Conservation (phyloP, 2,113 vertebrate species). For the Sakesphorus luctuosus region DNA sequence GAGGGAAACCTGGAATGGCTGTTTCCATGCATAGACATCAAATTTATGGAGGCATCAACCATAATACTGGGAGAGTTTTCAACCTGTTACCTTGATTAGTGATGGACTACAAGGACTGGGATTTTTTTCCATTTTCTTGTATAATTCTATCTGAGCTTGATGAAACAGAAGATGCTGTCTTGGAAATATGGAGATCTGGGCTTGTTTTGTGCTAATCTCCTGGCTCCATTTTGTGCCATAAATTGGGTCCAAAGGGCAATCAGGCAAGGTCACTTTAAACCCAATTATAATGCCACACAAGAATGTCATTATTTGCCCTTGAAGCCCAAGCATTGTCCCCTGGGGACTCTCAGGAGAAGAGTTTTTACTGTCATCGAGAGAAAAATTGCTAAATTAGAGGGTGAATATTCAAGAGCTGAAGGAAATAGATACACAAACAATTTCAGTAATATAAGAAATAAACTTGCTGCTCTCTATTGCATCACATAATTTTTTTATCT, state of each 20-base stretch:
- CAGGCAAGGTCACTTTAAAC: not conserved
- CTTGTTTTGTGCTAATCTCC: not conserved
- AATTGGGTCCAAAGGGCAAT: conserved; percentile 16
- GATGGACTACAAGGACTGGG: not conserved
- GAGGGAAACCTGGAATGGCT: not conserved
- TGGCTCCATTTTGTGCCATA: not conserved
- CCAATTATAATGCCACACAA: not conserved
- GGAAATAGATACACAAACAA: not conserved
- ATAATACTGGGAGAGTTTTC: not conserved
- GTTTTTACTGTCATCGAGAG: not conserved
- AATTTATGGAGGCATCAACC: not conserved
- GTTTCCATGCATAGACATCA: accelerated
- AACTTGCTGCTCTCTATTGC: not conserved
- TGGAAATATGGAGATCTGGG: not conserved
- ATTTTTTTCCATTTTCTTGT: not conserved
- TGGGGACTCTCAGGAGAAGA: not conserved
- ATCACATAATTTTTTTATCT: not conserved
- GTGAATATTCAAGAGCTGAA: not conserved
- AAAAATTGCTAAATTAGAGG: not conserved
- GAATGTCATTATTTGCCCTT: not conserved
- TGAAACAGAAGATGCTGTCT: not conserved
- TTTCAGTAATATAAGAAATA: not conserved
- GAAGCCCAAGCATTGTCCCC: not conserved
- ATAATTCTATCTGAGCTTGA: not conserved
- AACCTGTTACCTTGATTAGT: not conserved